Base-by-base conservation (phyloP, 2,113 vertebrate genomes). In the Brachyhypopomus occidentalis region DNA sequence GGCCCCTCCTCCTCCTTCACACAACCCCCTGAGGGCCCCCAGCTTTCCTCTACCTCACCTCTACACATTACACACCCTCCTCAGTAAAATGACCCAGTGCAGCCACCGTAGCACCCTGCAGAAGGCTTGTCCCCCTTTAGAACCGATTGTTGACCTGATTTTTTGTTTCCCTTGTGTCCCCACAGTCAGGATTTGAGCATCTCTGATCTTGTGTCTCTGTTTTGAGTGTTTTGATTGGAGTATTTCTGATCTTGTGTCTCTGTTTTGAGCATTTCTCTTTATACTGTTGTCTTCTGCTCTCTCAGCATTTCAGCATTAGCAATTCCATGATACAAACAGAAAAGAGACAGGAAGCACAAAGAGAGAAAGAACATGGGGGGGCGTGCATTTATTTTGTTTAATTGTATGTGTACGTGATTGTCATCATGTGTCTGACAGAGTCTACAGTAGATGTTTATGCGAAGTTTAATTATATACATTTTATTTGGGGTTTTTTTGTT, bases 71-170 rank as follows among this genome's bases (percentile, higher is more conserved):
- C 72, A 16, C 72, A 67, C 67, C 77, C 36, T 59, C 48, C 69
- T 58, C 48, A 56, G 41, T 25, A 45, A 80, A 83, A 84, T 84
- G 83, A 86, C 85, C 83, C 82, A 7, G 8, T 75, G 67, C 79
- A 72, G 72, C 71, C 84, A 84, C 82, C 36, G 25, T 48, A 60
- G 58, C 25, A 73, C 72, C 76, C 74, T 55, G 67, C 75, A 82
- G 56, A 79, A 79, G 72, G 52, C 78, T 70, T 73, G 79, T 81
- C 85, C 82, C 85, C 73, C 30, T 84, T 86, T 80, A 86, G 78
- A 73, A 72, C 72, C 58, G 75, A 86, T 79, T 78, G 66, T 77
- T 84, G 82, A 75, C 85, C 85, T 84, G 80, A 80, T 82, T 86
- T 30, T 77, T 70, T 48, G 69, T 56, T 52, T 84, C 80, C 81